Evolutionary conservation across 2,797 vertebrate genomes (phyloP), one percentile per base, ranked within the genome.

Genomic region (Urophycis tenuis): DNA sequence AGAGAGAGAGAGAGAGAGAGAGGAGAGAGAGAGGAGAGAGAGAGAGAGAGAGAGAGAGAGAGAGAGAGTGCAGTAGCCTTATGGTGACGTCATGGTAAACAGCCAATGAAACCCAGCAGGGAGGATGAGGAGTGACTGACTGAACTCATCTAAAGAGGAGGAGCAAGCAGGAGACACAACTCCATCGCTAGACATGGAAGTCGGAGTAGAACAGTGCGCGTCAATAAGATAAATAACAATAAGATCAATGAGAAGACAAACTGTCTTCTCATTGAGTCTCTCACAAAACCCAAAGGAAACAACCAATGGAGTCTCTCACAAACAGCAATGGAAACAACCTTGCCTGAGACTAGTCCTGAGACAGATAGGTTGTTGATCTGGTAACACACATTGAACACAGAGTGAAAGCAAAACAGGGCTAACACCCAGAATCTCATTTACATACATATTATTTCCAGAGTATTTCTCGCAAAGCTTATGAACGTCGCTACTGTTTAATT

Each of bases 1-100:
- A 73, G 78, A 74, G 72, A 75, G 39, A 74, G 79, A 72, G 69
- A 39, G 75, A 34, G 70, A 77, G 79, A 74, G 80, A 72, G 73
- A 73, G 41, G 22, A 31, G 67, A 30, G 64, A 83, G 79, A 82
- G 78, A 79, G 80, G 53, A 25, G 53, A 64, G 9, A 25, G 53
- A 64, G 22, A 64, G 53, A 64, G 53, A 69, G 64, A 69, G 64
- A 69, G 64, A 74, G 74, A 64, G 41, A 22, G 35, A 29, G 72
- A 73, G 72, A 25, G 72, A 73, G 72, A 70, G 67, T 8, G 22
- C 49, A 60, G 53, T 19, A 60, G 53, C 53, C 19, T n/a, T 60
- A 25, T 10, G n/a, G 53, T 60, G 22, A 60, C 53, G 22, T 49
- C 45, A 60, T 60, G 53, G 19, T 60, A 25, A 60, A 60, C 53